Evolutionary conservation across 2,113 vertebrate species (phyloP), one percentile per base, ranked within the genome.

Genomic region (Pimephales promelas): DNA sequence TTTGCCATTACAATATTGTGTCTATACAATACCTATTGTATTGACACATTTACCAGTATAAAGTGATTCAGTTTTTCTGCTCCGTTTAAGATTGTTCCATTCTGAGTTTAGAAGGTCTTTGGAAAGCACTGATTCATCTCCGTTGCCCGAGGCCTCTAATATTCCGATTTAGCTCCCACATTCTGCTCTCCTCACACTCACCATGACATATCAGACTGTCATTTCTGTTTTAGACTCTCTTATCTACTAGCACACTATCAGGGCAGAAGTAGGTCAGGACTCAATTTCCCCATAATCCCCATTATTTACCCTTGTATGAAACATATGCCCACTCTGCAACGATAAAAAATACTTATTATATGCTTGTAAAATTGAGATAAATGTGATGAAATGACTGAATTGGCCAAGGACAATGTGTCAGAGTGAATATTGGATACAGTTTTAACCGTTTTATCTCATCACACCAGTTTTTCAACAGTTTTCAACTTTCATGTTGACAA

Each of bases 341-440:
- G 91, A 91, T 89, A 84, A 85, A n/a, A 84, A 76, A 90, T 90
- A 89, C 90, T 93, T 92, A 94, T 92, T 92, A 93, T 89, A 92
- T 89, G 88, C 90, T 89, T 90, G 90, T 92, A 90, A 88, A 85
- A 86, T 85, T 86, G 90, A 92, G 90, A 93, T 93, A 92, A 93
- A 91, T 84, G 84, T 88, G 66, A 89, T 90, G 82, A 88, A 88
- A 84, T 86, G 86, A 90, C 92, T 92, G 82, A 86, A 88, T 91
- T 92, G 90, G 75, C 64, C 74, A 81, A 82, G 88, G 9, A 62
- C 82, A 82, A 79, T 81, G 88, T 81, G 79, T 85, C 73, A 83
- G 87, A 83, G 73, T 87, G 74, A 84, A 89, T 83, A 86, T 88
- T 87, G 84, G 86, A 85, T 82, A 72, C 71, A 88, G 84, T 90